Evolutionary conservation across 2,888 invertebrate species (phyloP), one percentile per base, ranked within the genome.

Genomic region (Trachelus tabidus): DNA sequence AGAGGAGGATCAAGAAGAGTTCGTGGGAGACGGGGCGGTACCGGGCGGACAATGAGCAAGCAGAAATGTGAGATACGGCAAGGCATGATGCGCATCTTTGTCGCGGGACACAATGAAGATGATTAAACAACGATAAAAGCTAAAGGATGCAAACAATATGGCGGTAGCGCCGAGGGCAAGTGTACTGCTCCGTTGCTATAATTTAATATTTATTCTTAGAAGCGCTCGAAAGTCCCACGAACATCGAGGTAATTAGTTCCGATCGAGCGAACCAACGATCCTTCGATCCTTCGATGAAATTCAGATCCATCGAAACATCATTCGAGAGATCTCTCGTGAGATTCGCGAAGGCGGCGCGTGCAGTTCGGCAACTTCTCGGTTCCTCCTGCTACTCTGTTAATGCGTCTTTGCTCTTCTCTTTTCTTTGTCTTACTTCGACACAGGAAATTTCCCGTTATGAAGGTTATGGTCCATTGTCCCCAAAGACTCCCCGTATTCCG

Each of bases 41-140:
- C 74, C 69, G 68, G 35, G 80, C 75, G 76, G 77, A 81, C 81
- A 81, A 81, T 83, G 83, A 83, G 80, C 79, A 68, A 73, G 83
- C 83, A 81, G 73, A 83, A 81, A 79, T 76, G 73, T 76, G 71
- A 71, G 75, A 76, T 76, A 79, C 80, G 77, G 73, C 69, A 73
- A 76, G 73, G 73, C 76, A 79, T 79, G 79, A 79, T 76, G 82
- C 80, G 79, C 76, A 77, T 78, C 79, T 80, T 79, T 79, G 76
- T 79, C 78, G 75, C 82, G 78, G 78, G 80, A 79, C 81, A 83
- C 83, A 83, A 83, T 83, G 79, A 81, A 79, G 83, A 81, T 83
- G 82, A 83, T 83, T 83, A 83, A 83, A 81, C 81, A 80, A 81
- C 79, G 79, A 79, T 79, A 79, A 76, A 79, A 73, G 12, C 73